Conservation (phyloP, 2,113 vertebrate genomes). For the Anolis carolinensis region DNA sequence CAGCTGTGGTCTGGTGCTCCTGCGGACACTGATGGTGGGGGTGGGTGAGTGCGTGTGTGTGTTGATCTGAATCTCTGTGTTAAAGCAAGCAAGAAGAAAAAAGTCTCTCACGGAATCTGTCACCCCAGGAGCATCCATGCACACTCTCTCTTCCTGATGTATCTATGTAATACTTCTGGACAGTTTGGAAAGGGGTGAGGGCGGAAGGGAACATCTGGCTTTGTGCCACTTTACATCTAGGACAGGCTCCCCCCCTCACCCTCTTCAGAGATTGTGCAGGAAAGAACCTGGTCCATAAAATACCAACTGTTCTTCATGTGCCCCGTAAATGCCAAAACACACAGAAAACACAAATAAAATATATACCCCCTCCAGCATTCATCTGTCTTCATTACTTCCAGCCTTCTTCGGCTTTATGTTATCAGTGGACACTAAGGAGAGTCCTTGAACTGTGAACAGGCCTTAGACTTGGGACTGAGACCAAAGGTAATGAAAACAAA, state of each 20-base stretch:
- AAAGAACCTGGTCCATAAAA: conserved; percentile 29
- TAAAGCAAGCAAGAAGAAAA: conserved; percentile 21
- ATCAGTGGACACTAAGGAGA: background rate
- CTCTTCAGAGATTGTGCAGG: background rate
- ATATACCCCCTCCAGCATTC: background rate
- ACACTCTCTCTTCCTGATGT: conserved; percentile 63
- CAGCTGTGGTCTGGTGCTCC: conserved; percentile 47
- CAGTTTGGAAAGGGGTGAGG: conserved; percentile 24
- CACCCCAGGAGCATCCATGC: conserved; percentile 37
- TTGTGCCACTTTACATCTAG: conserved; percentile 50
- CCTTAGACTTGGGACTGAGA: no score
- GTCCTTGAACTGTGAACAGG: background rate
- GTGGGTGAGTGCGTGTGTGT: conserved; percentile 15
- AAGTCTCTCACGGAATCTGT: conserved; percentile 42
- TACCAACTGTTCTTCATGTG: conserved; percentile 34
- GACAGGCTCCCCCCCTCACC: conserved; percentile 13
- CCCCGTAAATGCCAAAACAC: conserved; percentile 66
- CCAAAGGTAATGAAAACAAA: background rate
- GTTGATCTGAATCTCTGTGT: conserved; percentile 51
- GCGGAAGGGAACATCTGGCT: conserved; percentile 28
- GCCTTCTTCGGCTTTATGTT: background rate
- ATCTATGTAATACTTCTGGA: conserved; percentile 36
- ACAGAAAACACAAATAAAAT: conserved; percentile 64
- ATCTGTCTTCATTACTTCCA: background rate
- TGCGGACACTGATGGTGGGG: conserved; percentile 45